Evolutionary conservation across 2,113 vertebrate genomes (phyloP).

Genomic region (Anguilla rostrata): DNA sequence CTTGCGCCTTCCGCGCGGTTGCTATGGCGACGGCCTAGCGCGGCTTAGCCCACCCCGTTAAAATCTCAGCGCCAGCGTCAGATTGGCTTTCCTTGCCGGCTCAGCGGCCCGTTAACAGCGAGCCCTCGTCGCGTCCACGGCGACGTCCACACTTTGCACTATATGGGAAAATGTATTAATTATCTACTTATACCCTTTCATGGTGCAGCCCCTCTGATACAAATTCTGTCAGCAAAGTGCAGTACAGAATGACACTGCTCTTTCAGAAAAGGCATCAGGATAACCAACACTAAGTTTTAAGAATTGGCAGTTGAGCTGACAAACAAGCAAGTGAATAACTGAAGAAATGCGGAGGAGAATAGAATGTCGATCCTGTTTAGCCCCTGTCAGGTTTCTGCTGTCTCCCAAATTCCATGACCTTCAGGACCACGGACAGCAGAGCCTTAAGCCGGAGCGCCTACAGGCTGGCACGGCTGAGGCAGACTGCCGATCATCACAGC

Average conservation of each 20-base stretch:
- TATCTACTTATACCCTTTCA: too few species aligned
- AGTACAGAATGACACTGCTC: too few species aligned
- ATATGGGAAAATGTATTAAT: too few species aligned
- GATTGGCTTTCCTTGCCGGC: neutral
- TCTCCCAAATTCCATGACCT: neutral
- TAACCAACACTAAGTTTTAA: too few species aligned
- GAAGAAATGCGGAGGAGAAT: neutral
- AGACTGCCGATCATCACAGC: neutral
- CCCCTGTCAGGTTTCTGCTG: neutral
- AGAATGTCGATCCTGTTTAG: neutral
- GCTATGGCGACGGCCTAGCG: conserved; percentile 63
- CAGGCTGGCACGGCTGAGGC: too few species aligned
- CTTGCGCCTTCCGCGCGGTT: conserved; percentile 59
- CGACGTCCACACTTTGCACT: conserved; percentile 20
- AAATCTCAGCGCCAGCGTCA: neutral
- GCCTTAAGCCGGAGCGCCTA: too few species aligned
- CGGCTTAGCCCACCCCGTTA: conserved; percentile 9
- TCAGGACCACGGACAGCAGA: neutral
- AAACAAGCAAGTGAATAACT: neutral
- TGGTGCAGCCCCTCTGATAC: too few species aligned
- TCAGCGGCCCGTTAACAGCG: conserved; percentile 30
- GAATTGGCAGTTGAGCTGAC: too few species aligned
- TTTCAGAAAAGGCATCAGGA: too few species aligned
- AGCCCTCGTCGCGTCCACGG: conserved; percentile 41
- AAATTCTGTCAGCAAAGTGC: too few species aligned